A percentile compares a stretch with the other conserved stretches of the same genome.
Evolutionary conservation across 2,888 invertebrate species (phyloP).

Genomic region (Ophioninae sp.): DNA sequence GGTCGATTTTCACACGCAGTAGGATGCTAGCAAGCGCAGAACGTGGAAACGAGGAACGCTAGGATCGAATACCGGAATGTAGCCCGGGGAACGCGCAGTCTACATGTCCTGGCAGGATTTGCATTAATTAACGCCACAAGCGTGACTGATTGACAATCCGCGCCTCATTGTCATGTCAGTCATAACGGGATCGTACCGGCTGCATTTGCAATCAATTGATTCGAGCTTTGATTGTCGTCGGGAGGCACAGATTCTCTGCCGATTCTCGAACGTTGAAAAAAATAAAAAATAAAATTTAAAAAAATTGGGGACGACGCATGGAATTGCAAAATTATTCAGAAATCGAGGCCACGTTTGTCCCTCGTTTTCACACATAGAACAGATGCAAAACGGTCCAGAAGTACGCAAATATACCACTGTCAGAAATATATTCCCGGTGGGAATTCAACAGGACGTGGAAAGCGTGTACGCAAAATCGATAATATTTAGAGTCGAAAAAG

Average conservation of each 20-base stretch:
- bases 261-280: not conserved
- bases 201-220: slow-evolving; percentile 78
- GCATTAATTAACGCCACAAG: slow-evolving; percentile 80
- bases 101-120: slow-evolving; percentile 71
- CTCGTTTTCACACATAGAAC: slow-evolving; percentile 2
- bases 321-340: slow-evolving; percentile 35
- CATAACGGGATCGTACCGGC: slow-evolving; percentile 65
- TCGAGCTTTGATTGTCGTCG: slow-evolving; percentile 67
- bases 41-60: slow-evolving; percentile 47
- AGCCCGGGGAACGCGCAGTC: slow-evolving; percentile 44
- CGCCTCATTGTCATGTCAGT: slow-evolving; percentile 80
- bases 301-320: slow-evolving; percentile 15
- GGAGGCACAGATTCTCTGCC: slow-evolving; percentile 11
- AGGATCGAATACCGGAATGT: slow-evolving; percentile 33
- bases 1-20: slow-evolving; percentile 11
- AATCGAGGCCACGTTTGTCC: slow-evolving; percentile 6
- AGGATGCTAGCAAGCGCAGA: not conserved
- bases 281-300: not conserved
- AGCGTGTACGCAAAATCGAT: not conserved
- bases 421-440: not conserved
- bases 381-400: slow-evolving; percentile 15
- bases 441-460: not conserved
- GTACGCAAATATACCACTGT: not conserved
- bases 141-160: slow-evolving; percentile 81
- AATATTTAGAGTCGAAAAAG: not conserved